phyloP scores from a whole-genome alignment of 2,888 invertebrate genomes.

The Pristionchus fissidentatus region DNA sequence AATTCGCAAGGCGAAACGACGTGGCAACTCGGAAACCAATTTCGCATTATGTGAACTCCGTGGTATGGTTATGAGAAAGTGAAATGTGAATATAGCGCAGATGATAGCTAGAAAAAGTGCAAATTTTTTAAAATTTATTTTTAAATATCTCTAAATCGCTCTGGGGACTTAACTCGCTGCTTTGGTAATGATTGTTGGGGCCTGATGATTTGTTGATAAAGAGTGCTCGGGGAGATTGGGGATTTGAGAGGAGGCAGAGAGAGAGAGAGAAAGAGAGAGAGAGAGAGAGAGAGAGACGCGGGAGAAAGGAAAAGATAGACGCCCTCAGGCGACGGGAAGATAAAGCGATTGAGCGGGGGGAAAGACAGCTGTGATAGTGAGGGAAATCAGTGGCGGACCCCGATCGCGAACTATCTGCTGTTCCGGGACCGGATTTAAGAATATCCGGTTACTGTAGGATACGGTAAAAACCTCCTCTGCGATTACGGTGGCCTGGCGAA shows the following conservation, averaged over 20 bases:
- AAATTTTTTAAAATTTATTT: too few relatives aligned
- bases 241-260: neutral
- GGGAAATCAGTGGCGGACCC: neutral
- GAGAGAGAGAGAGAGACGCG: neutral
- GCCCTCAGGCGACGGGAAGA: conserved; percentile 32
- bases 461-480: neutral
- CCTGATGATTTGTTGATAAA: conserved; percentile 37
- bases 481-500: neutral
- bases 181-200: neutral
- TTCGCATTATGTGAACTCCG: too few relatives aligned
- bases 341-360: neutral
- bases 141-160: too few relatives aligned
- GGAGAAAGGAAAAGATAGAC: conserved; percentile 31
- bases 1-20: too few relatives aligned
- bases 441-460: neutral
- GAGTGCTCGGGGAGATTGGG: conserved; percentile 30
- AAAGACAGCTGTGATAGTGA: conserved; percentile 28
- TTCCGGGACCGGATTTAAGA: neutral
- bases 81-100: too few relatives aligned
- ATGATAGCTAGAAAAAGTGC: too few relatives aligned
- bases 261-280: neutral
- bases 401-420: neutral
- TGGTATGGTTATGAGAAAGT: too few relatives aligned
- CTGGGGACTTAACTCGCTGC: too few relatives aligned
- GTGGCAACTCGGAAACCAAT: too few relatives aligned